Conservation (phyloP, 2,113 vertebrate species). For the Tenrec ecaudatus region DNA sequence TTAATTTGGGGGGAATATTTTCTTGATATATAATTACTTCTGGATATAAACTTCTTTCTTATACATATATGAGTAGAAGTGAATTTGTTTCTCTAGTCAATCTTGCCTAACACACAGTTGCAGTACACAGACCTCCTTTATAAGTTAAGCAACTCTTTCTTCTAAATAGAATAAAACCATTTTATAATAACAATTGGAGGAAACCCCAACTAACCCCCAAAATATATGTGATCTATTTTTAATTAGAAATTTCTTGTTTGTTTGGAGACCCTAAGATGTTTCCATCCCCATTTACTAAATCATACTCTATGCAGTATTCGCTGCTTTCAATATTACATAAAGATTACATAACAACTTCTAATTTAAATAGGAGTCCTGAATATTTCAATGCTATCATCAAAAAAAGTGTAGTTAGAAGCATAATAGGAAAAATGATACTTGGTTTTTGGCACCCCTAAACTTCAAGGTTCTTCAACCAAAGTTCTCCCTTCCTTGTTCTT, state of each 20-base stretch:
- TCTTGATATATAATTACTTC: too few species aligned
- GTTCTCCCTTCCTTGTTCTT: neutral
- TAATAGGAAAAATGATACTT: conserved; percentile 14
- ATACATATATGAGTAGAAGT: too few species aligned
- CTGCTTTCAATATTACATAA: conserved; percentile 30
- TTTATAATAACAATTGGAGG: conserved; percentile 35
- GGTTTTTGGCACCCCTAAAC: neutral
- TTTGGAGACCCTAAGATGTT: conserved; percentile 29
- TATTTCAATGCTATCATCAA: neutral
- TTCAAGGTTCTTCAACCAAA: neutral
- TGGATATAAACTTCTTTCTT: too few species aligned
- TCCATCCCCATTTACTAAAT: neutral
- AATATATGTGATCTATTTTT: conserved; percentile 28
- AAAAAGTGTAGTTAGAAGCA: neutral
- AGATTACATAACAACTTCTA: neutral
- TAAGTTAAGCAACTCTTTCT: conserved; percentile 43
- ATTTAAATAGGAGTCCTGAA: neutral
- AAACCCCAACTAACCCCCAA: neutral
- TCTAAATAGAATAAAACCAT: conserved; percentile 1
- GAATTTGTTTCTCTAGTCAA: too few species aligned
- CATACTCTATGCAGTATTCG: conserved; percentile 6
- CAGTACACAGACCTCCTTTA: conserved; percentile 14
- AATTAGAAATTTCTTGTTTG: conserved; percentile 33
- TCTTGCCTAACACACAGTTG: too few species aligned
- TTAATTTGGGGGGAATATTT: too few species aligned